Evolutionary conservation across 2,888 invertebrate species (phyloP).

Genomic region (Lithosia quadra): DNA sequence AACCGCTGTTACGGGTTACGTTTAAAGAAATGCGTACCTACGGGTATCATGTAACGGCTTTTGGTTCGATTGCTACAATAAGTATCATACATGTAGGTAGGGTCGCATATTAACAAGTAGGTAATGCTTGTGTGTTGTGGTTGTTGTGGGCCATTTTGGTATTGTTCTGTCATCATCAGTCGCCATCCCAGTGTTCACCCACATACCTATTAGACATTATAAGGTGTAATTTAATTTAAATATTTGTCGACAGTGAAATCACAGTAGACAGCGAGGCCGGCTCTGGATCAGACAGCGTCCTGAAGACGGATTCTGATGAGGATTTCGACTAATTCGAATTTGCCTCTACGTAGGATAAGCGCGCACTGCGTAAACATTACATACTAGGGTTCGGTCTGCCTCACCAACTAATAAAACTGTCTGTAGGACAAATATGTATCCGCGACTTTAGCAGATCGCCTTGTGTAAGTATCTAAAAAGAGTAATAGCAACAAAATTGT

Average conservation of each 20-base stretch:
- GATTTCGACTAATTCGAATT: slow-evolving; percentile 74
- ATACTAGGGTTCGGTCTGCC: slow-evolving; percentile 39
- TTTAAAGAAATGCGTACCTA: too few species aligned
- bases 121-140: too few species aligned
- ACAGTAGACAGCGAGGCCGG: slow-evolving; percentile 80
- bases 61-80: too few species aligned
- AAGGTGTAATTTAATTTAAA: neutral
- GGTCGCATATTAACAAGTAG: too few species aligned
- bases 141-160: too few species aligned
- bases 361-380: slow-evolving; percentile 48
- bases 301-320: slow-evolving; percentile 84
- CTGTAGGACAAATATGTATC: slow-evolving; percentile 14
- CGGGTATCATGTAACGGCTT: too few species aligned
- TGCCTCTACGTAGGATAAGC: slow-evolving; percentile 55
- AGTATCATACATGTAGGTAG: too few species aligned
- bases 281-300: slow-evolving; percentile 82
- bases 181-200: neutral
- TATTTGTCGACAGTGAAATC: slow-evolving; percentile 67
- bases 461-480: slow-evolving; percentile 46
- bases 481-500: slow-evolving; percentile 47
- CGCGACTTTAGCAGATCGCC: slow-evolving; percentile 37
- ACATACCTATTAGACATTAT: neutral
- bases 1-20: too few species aligned
- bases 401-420: slow-evolving; percentile 31
- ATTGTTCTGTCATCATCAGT: neutral